A percentile compares a stretch with the other conserved stretches of the same genome.
These are phyloP conservation scores for Lepisosteus oculatus DNA, from an alignment of 2,113 vertebrate genomes.

Conservation along the genomic window DNA sequence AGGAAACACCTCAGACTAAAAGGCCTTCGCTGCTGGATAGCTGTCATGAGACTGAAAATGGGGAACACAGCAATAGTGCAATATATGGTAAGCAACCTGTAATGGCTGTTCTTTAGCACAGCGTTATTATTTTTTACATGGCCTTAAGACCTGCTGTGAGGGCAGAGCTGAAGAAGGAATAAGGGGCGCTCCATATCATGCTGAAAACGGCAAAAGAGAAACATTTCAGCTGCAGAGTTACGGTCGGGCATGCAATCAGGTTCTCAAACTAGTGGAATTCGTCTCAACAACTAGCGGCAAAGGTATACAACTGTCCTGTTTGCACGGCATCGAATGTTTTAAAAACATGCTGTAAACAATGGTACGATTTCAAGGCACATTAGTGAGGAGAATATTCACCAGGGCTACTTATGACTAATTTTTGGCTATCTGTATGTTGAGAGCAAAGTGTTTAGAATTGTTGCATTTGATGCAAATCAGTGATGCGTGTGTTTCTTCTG, in stretches of 20 bases:
- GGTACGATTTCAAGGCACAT: too few species aligned
- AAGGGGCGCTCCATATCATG: background rate
- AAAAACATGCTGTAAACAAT: too few species aligned
- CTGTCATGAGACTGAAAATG: constrained; percentile 61
- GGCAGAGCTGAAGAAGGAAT: too few species aligned
- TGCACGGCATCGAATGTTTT: too few species aligned
- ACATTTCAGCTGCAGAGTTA: background rate
- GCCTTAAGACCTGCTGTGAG: too few species aligned
- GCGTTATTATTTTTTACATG: too few species aligned
- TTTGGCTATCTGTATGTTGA: too few species aligned
- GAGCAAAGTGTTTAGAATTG: background rate
- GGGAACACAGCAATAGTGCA: constrained; percentile 67
- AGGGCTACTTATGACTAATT: background rate
- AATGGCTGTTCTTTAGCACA: too few species aligned
- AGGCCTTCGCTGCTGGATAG: constrained; percentile 67
- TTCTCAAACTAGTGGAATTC: background rate
- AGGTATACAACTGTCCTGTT: too few species aligned
- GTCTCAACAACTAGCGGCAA: too few species aligned
- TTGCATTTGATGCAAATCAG: background rate
- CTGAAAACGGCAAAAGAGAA: background rate
- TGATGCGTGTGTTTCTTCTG: background rate
- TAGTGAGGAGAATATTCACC: too few species aligned
- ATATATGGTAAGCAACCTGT: constrained; percentile 67
- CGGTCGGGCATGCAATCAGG: background rate
- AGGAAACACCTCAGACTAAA: constrained; percentile 64